Evolutionary conservation across 1,140 invertebrate species (phyloP).

Genomic region (Pseudachorutes palmiensis): DNA sequence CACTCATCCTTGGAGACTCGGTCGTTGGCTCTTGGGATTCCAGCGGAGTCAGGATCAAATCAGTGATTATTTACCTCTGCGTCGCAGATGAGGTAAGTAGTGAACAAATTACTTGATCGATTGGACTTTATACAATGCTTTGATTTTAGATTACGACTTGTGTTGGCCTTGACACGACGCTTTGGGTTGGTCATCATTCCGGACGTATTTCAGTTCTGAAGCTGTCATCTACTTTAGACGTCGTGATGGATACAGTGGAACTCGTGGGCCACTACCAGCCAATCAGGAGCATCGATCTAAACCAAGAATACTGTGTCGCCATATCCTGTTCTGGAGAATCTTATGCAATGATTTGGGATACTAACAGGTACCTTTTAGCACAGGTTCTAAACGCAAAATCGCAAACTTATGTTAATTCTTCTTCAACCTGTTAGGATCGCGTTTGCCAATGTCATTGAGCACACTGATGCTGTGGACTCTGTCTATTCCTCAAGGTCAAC

Average conservation of each 20-base stretch:
- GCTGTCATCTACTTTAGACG: conserved; percentile 25
- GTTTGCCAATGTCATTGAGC: conserved; percentile 28
- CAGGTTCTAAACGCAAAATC: background rate
- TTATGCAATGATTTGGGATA: conserved; percentile 35
- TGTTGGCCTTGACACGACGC: conserved; percentile 15
- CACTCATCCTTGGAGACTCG: conserved; percentile 30
- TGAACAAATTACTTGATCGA: background rate
- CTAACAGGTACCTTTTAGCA: conserved; percentile 26
- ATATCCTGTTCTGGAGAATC: conserved; percentile 37
- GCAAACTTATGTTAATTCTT: background rate
- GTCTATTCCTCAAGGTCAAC: conserved; percentile 29
- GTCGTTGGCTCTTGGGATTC: conserved; percentile 34
- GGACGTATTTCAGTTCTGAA: conserved; percentile 34
- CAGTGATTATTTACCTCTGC: conserved; percentile 26
- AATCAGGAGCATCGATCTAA: conserved; percentile 33
- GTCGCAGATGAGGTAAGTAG: conserved; percentile 34
- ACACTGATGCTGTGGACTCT: conserved; percentile 18
- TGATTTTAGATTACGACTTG: conserved; percentile 31
- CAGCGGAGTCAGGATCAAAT: conserved; percentile 30
- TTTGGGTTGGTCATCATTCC: conserved; percentile 37
- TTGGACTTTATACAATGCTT: background rate
- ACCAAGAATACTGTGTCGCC: conserved; percentile 33
- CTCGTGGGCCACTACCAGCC: conserved; percentile 34
- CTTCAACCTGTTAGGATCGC: conserved; percentile 18
- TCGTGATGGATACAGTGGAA: conserved; percentile 26